These are phyloP conservation scores for Clusia tigrina DNA, from an alignment of 2,888 invertebrate genomes.

Conservation along the genomic window DNA sequence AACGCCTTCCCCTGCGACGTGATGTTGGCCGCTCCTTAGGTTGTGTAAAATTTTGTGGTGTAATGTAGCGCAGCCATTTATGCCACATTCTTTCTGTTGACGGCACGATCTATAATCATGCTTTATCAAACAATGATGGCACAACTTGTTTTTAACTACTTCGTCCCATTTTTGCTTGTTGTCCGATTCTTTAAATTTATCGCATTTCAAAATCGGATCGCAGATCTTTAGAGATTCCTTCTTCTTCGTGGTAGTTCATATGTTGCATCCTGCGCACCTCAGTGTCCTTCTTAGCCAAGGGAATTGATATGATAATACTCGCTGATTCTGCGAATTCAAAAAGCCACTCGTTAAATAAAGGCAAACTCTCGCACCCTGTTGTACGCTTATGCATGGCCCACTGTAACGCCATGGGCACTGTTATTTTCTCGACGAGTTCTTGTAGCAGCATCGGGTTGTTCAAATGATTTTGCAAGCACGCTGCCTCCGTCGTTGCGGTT, in stretches of 20 bases:
- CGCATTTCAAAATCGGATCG: background rate
- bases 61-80: constrained; percentile 19
- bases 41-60: too few species aligned
- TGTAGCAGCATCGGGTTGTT: constrained; percentile 28
- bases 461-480: constrained; percentile 27
- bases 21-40: too few species aligned
- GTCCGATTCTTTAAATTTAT: constrained; percentile 5
- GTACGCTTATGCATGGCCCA: constrained; percentile 27
- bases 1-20: too few species aligned
- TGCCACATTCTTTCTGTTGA: constrained; percentile 15
- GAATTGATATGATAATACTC: constrained; percentile 17
- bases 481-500: constrained; percentile 29
- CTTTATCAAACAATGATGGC: constrained; percentile 19
- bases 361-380: constrained; percentile 7
- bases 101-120: constrained; percentile 16
- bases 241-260: constrained; percentile 13
- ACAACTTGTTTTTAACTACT: constrained; percentile 22
- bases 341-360: constrained; percentile 27
- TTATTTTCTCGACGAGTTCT: constrained; percentile 31
- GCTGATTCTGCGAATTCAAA: constrained; percentile 28
- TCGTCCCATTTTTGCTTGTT: constrained; percentile 18
- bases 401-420: constrained; percentile 28
- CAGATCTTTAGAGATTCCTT: background rate
- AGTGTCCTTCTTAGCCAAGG: background rate
- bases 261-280: constrained; percentile 16